Evolutionary conservation across 2,797 vertebrate species (phyloP).

Genomic region (Falco cherrug): DNA sequence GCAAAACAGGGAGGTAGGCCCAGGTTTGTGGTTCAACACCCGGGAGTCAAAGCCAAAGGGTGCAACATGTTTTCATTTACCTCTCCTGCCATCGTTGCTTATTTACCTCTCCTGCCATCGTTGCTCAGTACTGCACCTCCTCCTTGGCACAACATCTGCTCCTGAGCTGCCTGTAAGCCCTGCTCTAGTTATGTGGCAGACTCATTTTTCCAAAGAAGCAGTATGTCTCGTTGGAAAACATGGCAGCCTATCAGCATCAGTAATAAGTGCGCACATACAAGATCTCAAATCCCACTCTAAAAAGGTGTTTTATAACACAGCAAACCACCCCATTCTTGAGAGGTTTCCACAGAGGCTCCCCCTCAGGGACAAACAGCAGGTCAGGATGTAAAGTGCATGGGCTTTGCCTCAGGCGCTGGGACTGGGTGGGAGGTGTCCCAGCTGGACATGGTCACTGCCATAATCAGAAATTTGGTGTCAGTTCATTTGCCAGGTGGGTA

Average conservation of each 20-base stretch:
- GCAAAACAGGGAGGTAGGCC: not conserved
- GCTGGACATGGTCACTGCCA: not conserved
- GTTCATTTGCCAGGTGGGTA: not conserved
- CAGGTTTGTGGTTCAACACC: not conserved
- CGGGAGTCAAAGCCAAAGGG: not conserved
- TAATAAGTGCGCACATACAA: not conserved
- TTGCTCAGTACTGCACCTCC: not conserved
- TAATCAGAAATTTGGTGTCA: not conserved
- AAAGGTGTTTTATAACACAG: not conserved
- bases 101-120: not conserved
- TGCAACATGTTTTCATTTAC: not conserved
- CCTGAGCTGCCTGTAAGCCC: not conserved
- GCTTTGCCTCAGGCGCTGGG: not conserved
- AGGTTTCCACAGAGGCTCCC: not conserved
- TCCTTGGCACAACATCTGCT: not conserved
- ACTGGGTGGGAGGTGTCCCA: not conserved
- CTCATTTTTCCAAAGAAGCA: not conserved
- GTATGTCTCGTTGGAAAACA: not conserved
- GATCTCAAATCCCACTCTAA: not conserved
- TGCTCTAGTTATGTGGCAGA: not conserved
- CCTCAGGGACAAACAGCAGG: not conserved
- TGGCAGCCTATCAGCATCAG: accelerated
- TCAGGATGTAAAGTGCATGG: not conserved
- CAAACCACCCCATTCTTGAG: not conserved
- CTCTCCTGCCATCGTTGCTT: not conserved